Conservation (phyloP, 1,140 invertebrate genomes). For the Caenorhabditis briggsae region DNA sequence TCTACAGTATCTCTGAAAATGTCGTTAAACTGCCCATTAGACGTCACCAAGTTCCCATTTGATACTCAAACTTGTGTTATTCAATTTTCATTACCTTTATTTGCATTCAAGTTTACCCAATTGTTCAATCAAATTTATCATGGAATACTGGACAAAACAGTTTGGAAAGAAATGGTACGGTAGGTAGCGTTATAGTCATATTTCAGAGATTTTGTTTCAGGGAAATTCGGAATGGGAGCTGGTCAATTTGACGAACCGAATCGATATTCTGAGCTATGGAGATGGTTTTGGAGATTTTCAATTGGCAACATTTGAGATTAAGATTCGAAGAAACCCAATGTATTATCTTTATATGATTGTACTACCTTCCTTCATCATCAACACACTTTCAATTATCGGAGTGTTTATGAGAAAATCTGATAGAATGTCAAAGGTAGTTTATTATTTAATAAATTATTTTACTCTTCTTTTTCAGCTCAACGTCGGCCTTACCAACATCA, state of each 20-base stretch:
- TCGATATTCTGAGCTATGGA: not conserved
- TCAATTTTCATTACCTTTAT: not conserved
- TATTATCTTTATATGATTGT: not conserved
- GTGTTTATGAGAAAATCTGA: constrained; percentile 5
- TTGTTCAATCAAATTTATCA: not conserved
- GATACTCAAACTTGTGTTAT: not conserved
- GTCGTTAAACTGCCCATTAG: not conserved
- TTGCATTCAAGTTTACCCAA: not conserved
- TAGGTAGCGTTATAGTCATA: not conserved
- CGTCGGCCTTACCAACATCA: not conserved
- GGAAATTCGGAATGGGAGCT: constrained; percentile 33
- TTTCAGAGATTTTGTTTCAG: not conserved
- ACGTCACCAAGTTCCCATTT: not conserved
- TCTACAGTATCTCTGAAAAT: not conserved
- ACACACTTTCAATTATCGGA: not conserved
- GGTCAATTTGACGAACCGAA: not conserved
- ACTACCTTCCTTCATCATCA: not conserved
- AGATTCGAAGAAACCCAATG: constrained; percentile 4
- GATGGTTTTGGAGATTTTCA: not conserved
- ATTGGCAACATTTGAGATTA: not conserved
- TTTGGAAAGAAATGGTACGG: not conserved
- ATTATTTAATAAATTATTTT: not conserved
- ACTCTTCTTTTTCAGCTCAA: not conserved
- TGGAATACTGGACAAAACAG: not conserved
- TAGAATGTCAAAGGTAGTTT: not conserved